Base-by-base conservation (phyloP, 2,113 vertebrate genomes). In the Corvus hawaiiensis region DNA sequence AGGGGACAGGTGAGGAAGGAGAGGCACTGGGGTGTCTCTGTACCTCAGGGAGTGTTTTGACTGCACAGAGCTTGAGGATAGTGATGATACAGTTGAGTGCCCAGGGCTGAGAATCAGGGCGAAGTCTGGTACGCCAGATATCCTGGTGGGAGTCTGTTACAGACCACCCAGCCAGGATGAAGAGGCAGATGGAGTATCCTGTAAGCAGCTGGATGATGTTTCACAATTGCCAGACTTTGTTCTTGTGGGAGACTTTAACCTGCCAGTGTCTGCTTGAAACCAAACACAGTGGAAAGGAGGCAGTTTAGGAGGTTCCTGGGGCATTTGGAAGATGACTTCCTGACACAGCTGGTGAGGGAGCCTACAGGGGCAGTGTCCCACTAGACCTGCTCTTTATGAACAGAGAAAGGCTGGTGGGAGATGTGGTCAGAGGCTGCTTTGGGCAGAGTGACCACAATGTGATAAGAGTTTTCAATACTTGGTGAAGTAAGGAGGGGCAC, bases 391-490 rank as follows among this genome's bases (percentile, higher is more conserved):
- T 41, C 13, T 49, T 58, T 27, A 27, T 37, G n/a, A 46, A 20
- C 5, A 28, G 28, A 49, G 43, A 27, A 81, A n/a, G 52, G 22
- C 63, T 33, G 27, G 17, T 56, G 27, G n/a, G 52, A 39, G 28
- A 48, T 48, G 13, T 68, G 28, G 49, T 56, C 48, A 8, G 69
- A 74, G 51, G 30, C n/a, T 32, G 18, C 30, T 10, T 74, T 64
- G 49, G n/a, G 19, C 35, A 71, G n/a, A 28, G 24, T 0, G 1
- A n/a, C 4, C 8, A 20, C 16, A 37, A 30, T 14, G 26, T 1
- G 0, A 3, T 56, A n/a, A 19, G 30, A 56, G 26, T 75, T 84
- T 66, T 74, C 28, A 39, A 6, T 55, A 41, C 12, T 56, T 74
- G 20, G 12, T 52, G n/a, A 56, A 41, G 28, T 48, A 55, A 48